Base-by-base conservation (phyloP, 2,888 invertebrate genomes). In the Oscheius myriophilus region DNA sequence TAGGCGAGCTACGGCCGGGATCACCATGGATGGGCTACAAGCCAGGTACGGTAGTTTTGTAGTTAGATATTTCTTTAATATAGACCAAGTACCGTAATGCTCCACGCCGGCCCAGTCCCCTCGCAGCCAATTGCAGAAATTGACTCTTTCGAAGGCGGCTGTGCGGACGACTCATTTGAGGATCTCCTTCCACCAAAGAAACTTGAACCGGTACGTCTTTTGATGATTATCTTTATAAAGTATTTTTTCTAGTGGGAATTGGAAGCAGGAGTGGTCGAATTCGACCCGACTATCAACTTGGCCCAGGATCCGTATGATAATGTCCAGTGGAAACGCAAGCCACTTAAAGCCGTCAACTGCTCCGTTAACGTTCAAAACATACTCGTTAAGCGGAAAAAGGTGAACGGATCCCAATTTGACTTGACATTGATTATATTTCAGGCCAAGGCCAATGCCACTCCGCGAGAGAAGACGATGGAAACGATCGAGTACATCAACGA, bases 231-330 rank as follows among this genome's bases (percentile, higher is more conserved):
- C 18, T 45, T 21, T 33, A 16, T 49, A 14, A 45, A 9, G n/a
- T 21, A n/a, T n/a, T n/a, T n/a, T n/a, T 63, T 63, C 33, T 43
- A 63, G 63, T 65, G 65, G 65, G 65, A 65, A 26, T 11, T 46
- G 2, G 52, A 51, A 18, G 46, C 41, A 11, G 39, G 43, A 33
- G 33, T 9, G 2, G 14, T n/a, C 12, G 55, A 65, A 12, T 2
- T 46, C 18, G 65, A 65, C n/a, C 55, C 26, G 18, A 16, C 21
- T 21, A 12, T 45, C 33, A 26, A 55, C 14, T 25, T 45, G 33
- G n/a, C 7, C 33, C 55, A 65, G 16, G 67, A 67, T 46, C 58
- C 58, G 0, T 67, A 49, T 26, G 49, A 67, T 14, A 51, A 57
- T 33, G 51, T 49, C 4, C n/a, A 33, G 6, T 67, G 67, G 67